Percentiles rank a stretch among this genome's conserved stretches.
Conservation (phyloP, 2,113 vertebrate genomes). For the Otolemur garnettii region DNA sequence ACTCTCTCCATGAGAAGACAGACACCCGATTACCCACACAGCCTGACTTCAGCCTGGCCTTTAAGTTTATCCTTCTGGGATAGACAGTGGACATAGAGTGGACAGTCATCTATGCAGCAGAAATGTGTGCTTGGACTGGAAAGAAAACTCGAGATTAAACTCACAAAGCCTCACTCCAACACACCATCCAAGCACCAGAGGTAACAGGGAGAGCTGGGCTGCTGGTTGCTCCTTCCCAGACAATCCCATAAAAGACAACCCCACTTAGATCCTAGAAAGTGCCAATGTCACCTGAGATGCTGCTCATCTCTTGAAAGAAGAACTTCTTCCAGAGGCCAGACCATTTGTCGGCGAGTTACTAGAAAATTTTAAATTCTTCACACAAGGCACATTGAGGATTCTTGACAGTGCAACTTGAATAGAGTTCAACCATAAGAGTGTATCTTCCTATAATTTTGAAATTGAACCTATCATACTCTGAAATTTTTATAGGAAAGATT, state of each 20-base stretch:
- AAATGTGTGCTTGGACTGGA: slow-evolving; percentile 16
- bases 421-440: background rate
- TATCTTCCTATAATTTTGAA: background rate
- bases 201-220: background rate
- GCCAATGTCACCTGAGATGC: background rate
- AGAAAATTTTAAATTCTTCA: slow-evolving; percentile 22
- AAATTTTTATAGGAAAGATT: background rate
- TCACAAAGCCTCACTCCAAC: background rate
- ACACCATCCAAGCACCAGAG: background rate
- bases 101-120: background rate
- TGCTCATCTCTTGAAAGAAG: background rate
- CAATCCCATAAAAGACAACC: background rate
- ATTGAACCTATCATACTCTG: background rate
- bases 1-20: background rate
- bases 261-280: background rate
- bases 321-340: background rate
- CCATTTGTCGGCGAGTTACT: background rate
- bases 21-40: background rate
- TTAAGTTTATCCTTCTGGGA: background rate
- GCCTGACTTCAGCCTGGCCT: background rate
- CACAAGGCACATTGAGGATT: background rate
- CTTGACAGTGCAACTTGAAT: background rate
- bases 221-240: background rate
- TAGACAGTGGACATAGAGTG: background rate
- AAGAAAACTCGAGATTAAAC: slow-evolving; percentile 18